Base-by-base conservation (phyloP, 2,797 vertebrate species). In the Salmo trutta region DNA sequence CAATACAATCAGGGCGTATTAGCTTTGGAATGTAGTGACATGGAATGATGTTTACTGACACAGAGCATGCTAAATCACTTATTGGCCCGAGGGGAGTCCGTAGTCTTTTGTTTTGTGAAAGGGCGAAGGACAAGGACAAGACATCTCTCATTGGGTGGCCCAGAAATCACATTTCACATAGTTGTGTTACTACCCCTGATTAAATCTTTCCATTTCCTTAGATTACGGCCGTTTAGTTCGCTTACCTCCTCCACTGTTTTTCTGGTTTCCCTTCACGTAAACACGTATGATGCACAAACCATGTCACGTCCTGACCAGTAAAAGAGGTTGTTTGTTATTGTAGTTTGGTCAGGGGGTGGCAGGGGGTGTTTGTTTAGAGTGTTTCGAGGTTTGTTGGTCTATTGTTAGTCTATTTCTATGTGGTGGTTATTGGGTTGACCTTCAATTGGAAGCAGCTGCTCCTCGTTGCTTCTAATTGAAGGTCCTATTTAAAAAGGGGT, bases 21-120 rank as follows among this genome's bases (percentile, higher is more conserved):
- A 95, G 90, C 92, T 91, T 94, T 95, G 87, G 88, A 94, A 90
- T 89, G 91, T 89, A 93, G 88, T 94, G 94, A 95, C 92, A 94
- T 91, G 94, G 94, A 97, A 97, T 91, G 87, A 95, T 93, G 93
- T 91, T 93, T 91, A 88, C 90, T 93, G 94, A 93, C 95, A 95
- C 82, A 78, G 87, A 91, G 91, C 81, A 85, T 81, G 81, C 91
- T 94, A 95, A 95, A 96, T 95, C 93, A 89, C 89, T 91, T 47
- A 47, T 47, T 0, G 3, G 85, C 81, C 88, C 91, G 62, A 79
- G 84, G 82, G 21, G 51, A 85, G 69, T 24, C 73, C 21, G 68
- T 19, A 21, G 21, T 59, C 47, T 76, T 78, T 71, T 74, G 19
- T 71, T 47, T 69, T 75, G 71, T 47, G 75, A 51, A 78, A 73